Evolutionary conservation across 2,797 vertebrate species (phyloP), one percentile per base, ranked within the genome.

Genomic region (Sebastes glaucus): DNA sequence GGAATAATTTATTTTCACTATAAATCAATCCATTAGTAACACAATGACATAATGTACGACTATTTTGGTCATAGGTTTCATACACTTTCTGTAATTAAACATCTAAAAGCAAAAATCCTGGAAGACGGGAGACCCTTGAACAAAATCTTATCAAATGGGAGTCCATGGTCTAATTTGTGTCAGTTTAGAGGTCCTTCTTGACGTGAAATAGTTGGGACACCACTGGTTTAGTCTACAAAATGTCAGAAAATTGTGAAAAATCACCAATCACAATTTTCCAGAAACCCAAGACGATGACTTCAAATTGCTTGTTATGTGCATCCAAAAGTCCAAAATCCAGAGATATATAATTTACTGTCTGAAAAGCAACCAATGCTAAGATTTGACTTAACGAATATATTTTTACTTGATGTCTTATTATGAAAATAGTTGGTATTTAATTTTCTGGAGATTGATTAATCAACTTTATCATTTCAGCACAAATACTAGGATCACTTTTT

Each of bases 161-260:
- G 0, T 0, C 38, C 14, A 16, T 42, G 38, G 38, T 42, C 0
- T 42, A 42, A 42, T 0, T 42, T 42, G 38, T 42, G 38, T 42
- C 38, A 42, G 38, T 42, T 42, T 16, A 42, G 38, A 1, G 38
- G 38, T 42, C 38, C 14, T 42, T 42, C 38, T 42, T 42, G 38
- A 42, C 1, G 0, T 42, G 38, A 42, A 42, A 42, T 0, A 1
- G 38, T 42, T 42, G 14, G 38, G 38, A 1, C 0, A 16, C 38
- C 14, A 42, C 38, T 42, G 38, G 14, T 42, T 42, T 59, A 27
- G 22, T 33, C 7, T 14, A 11, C 8, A 57, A 65, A 49, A 56
- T 64, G 13, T 71, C 9, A 22, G 6, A 20, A 27, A 38, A 46
- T 18, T 22, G 5, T 53, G 28, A 33, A 25, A 35, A 57, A 11